These are phyloP conservation scores for Pedetes capensis DNA, from an alignment of 2,113 vertebrate genomes.

Conservation along the genomic window DNA sequence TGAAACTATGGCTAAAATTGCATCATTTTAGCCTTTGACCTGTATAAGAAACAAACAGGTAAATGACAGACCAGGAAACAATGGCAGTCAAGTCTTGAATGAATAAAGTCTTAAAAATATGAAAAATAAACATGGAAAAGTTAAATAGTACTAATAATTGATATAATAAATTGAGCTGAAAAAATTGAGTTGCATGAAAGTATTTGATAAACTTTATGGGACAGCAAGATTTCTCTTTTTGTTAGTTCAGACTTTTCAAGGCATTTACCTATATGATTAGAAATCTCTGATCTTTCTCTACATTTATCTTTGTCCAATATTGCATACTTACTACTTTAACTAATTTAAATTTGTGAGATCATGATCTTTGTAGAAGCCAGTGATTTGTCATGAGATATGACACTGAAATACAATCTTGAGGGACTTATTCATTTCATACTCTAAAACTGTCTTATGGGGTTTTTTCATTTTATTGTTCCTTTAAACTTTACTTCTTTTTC, in stretches of 20 bases:
- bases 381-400: slow-evolving; percentile 69
- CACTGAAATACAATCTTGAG: slow-evolving; percentile 76
- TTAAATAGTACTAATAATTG: neutral
- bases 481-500: neutral
- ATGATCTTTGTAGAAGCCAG: slow-evolving; percentile 67
- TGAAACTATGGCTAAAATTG: neutral
- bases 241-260: neutral
- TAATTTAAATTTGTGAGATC: slow-evolving; percentile 80
- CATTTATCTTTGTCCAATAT: slow-evolving; percentile 68
- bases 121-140: neutral
- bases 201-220: neutral
- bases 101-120: neutral
- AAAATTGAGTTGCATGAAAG: neutral
- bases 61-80: neutral
- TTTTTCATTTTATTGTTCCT: neutral
- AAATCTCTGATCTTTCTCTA: slow-evolving; percentile 44
- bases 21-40: neutral
- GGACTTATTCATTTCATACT: slow-evolving; percentile 75
- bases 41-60: neutral
- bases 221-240: slow-evolving; percentile 16
- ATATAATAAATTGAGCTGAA: neutral
- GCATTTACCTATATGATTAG: slow-evolving; percentile 44
- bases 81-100: neutral
- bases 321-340: slow-evolving; percentile 78
- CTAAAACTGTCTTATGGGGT: too few relatives aligned